Base-by-base conservation (phyloP, 2,888 invertebrate species). In the Leptopilina syphax region DNA sequence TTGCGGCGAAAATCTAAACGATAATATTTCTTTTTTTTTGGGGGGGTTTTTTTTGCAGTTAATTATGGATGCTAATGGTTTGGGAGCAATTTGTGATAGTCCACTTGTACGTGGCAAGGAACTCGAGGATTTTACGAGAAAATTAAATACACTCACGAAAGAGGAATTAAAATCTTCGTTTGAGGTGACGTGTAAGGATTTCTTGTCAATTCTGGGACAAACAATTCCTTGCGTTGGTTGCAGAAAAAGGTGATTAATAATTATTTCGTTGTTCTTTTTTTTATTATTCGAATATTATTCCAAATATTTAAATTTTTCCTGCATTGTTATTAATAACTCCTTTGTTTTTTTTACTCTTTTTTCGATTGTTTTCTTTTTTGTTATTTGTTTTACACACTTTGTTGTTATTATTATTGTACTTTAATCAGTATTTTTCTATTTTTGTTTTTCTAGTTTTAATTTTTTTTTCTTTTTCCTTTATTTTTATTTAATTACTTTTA, bases 141-240 rank as follows among this genome's bases (percentile, higher is more conserved):
- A 97, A 93, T 96, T 96, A 90, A 94, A 94, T 90, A 94, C 96
- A 87, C 93, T 98, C 78, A 95, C 95, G 76, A 94, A 95, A 84
- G 95, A 95, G 81, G 98, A 98, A 93, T 93, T 97, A 67, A 95
- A 95, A 89, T 93, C 94, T 85, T 97, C 97, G 24, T 94, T 98
- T 87, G 95, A 96, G 93, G 97, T 98, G 79, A 95, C 96, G 79
- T 96, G 95, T 88, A 94, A 95, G 86, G 96, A 97, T 92, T 95
- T 98, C 88, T 94, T 97, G 90, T 95, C 95, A 88, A 96, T 97
- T 88, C 93, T 98, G 84, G 96, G 97, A 93, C 97, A 98, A 93
- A 96, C 96, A 92, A 97, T 98, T 89, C 97, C 98, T 84, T 98
- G 98, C 93, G 97, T 98, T 89, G 98, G 98, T 83, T 98, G 98